Conservation (phyloP, 2,888 invertebrate genomes). For the Chloroclysta siterata region DNA sequence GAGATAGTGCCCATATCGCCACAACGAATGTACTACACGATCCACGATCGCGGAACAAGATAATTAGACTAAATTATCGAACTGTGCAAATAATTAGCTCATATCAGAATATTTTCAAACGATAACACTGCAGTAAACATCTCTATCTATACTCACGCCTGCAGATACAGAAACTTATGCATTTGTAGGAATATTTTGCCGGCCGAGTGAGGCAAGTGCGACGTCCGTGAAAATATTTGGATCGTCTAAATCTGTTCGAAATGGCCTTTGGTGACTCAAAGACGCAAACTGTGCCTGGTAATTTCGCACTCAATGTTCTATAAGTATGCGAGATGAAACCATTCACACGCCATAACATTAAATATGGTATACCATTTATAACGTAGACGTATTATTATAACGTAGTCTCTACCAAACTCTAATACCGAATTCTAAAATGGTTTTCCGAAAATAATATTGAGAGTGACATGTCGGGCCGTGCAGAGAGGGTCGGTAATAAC, state of each 20-base stretch:
- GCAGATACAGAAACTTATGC: constrained; percentile 12
- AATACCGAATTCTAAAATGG: constrained; percentile 18
- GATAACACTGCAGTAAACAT: constrained; percentile 38
- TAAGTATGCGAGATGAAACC: constrained; percentile 5
- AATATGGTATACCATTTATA: not conserved
- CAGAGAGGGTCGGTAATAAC: constrained; percentile 51
- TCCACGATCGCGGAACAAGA: constrained; percentile 50
- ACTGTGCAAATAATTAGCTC: constrained; percentile 42
- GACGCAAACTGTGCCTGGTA: constrained; percentile 56
- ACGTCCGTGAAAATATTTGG: constrained; percentile 79
- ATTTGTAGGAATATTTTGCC: constrained; percentile 46
- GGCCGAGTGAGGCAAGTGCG: constrained; percentile 61
- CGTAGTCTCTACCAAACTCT: not conserved
- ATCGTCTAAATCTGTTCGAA: constrained; percentile 75
- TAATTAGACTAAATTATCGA: constrained; percentile 51
- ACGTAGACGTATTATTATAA: not conserved
- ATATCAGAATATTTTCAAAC: constrained; percentile 38
- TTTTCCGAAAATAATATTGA: constrained; percentile 36
- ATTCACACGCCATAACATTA: not conserved
- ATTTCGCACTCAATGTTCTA: constrained; percentile 42
- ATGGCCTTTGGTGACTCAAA: constrained; percentile 77
- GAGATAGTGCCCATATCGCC: constrained; percentile 59
- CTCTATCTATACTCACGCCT: constrained; percentile 10
- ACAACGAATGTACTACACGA: constrained; percentile 49
- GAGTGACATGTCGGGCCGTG: constrained; percentile 40